A percentile compares a stretch with the other conserved stretches of the same genome.
Conservation (phyloP, 1,140 invertebrate genomes). For the Saccostrea cuccullata region DNA sequence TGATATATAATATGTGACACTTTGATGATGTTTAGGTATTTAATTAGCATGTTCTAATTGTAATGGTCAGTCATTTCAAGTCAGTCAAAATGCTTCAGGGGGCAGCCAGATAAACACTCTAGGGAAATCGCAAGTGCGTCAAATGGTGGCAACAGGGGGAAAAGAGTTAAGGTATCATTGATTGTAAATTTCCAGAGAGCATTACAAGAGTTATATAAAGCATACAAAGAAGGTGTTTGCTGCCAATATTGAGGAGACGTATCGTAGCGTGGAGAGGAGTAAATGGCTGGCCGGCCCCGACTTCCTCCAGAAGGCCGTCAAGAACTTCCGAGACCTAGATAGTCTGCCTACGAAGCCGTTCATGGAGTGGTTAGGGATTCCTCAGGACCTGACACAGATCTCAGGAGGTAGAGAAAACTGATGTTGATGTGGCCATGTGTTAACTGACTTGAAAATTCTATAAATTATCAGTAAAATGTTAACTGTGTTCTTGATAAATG, state of each 20-base stretch:
- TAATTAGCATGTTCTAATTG: too few relatives aligned
- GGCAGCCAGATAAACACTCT: too few relatives aligned
- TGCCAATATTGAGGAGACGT: conserved; percentile 63
- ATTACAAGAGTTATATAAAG: conserved; percentile 58
- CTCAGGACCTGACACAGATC: conserved; percentile 58
- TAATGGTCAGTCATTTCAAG: too few relatives aligned
- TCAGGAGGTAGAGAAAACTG: conserved; percentile 56
- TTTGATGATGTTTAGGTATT: too few relatives aligned
- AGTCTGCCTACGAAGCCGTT: conserved; percentile 63
- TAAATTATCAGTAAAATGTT: too few relatives aligned
- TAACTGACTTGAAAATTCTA: not conserved
- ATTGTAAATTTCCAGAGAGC: conserved; percentile 55
- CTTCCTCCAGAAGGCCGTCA: conserved; percentile 63
- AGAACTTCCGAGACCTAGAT: conserved; percentile 57
- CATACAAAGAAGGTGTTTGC: conserved; percentile 62
- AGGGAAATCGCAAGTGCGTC: too few relatives aligned
- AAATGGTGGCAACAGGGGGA: too few relatives aligned
- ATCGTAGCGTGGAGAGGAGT: conserved; percentile 64
- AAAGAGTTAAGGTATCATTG: not conserved
- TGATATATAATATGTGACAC: too few relatives aligned
- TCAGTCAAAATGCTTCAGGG: too few relatives aligned
- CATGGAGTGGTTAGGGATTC: conserved; percentile 66
- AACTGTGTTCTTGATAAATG: too few relatives aligned
- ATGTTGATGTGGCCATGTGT: not conserved
- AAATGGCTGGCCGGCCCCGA: conserved; percentile 66